These are phyloP conservation scores for Meloidogyne floridensis DNA, from an alignment of 1,140 invertebrate genomes.

Conservation along the genomic window DNA sequence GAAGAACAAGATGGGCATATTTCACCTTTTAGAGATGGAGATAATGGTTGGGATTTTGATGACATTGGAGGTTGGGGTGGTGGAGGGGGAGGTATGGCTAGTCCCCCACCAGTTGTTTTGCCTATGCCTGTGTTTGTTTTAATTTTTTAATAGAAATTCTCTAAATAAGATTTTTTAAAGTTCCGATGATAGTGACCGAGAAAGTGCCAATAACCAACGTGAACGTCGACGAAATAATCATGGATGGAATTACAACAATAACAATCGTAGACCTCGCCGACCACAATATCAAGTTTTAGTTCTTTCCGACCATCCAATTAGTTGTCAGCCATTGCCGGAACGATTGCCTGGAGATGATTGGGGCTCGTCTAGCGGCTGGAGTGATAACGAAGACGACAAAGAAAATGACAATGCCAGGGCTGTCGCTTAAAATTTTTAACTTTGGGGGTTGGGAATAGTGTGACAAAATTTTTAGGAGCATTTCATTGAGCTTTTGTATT, in stretches of 20 bases:
- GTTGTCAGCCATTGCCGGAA: neutral
- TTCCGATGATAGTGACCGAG: neutral
- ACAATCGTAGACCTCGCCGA: neutral
- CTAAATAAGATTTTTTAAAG: neutral
- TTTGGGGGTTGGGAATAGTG: neutral
- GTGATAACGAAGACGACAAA: neutral
- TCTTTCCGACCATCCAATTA: neutral
- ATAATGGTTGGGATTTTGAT: neutral
- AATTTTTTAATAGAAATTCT: neutral
- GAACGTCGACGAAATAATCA: neutral
- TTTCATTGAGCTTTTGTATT: neutral
- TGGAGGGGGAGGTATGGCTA: conserved; percentile 2
- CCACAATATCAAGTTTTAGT: neutral
- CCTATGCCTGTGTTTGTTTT: neutral
- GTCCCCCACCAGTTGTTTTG: neutral
- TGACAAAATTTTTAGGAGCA: neutral
- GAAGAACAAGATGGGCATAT: neutral
- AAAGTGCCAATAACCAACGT: neutral
- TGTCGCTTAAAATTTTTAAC: conserved; percentile 7
- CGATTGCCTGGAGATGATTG: neutral
- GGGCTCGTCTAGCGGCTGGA: neutral
- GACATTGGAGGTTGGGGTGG: neutral
- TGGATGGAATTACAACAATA: neutral
- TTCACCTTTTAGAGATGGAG: neutral
- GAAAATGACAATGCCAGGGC: conserved; percentile 8